Conservation (phyloP, 2,888 invertebrate species). For the Aspidapion aeneum region DNA sequence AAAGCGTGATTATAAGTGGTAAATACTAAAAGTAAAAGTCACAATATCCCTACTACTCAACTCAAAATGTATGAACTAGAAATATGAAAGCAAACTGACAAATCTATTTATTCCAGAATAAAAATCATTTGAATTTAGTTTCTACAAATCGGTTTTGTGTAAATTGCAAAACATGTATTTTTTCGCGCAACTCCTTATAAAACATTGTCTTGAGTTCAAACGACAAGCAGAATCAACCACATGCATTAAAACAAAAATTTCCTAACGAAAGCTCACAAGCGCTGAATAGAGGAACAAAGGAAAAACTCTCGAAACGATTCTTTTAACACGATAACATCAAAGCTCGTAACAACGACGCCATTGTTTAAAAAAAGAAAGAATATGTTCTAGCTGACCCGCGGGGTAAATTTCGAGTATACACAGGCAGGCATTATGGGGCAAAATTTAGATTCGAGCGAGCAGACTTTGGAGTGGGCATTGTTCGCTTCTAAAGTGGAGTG, state of each 20-base stretch:
- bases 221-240: no score
- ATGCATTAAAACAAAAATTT: not conserved
- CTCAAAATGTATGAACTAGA: no score
- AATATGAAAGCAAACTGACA: no score
- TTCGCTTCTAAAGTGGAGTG: not conserved
- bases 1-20: no score
- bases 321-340: not conserved
- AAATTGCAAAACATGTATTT: no score
- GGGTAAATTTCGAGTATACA: not conserved
- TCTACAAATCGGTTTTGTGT: no score
- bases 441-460: not conserved
- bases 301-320: not conserved
- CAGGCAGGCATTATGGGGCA: not conserved
- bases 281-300: not conserved
- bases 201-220: no score
- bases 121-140: no score
- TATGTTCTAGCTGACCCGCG: not conserved
- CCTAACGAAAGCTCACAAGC: not conserved
- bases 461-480: slow-evolving; percentile 1
- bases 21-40: no score
- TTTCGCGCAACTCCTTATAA: no score
- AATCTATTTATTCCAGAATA: no score
- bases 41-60: no score
- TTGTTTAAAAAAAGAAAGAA: not conserved
- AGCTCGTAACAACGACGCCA: not conserved